Percentiles rank a stretch among this genome's conserved stretches.
These are phyloP conservation scores for Zelostemma sp. DNA, from an alignment of 1,140 invertebrate species.

Conservation along the genomic window DNA sequence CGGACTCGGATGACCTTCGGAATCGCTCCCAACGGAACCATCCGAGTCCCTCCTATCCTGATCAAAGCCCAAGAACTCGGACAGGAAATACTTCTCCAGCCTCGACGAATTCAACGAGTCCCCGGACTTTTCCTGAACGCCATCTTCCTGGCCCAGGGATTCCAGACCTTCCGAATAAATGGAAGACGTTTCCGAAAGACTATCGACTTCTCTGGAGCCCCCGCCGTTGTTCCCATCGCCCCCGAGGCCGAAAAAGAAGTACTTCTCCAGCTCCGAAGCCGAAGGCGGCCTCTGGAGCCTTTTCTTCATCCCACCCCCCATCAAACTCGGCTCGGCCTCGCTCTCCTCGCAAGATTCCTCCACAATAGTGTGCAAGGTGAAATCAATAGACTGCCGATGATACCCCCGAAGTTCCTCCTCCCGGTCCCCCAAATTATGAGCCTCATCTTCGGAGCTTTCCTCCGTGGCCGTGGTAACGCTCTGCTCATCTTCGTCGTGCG, in stretches of 20 bases:
- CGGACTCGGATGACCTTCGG: slow-evolving; percentile 87
- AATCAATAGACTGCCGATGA: slow-evolving; percentile 84
- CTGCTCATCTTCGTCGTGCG: slow-evolving; percentile 78
- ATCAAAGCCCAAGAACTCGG: slow-evolving; percentile 86
- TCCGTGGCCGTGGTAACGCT: slow-evolving; percentile 68
- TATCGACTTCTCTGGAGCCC: slow-evolving; percentile 74
- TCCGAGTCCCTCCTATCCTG: slow-evolving; percentile 80
- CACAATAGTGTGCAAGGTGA: slow-evolving; percentile 92
- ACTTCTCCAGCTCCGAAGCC: slow-evolving; percentile 89
- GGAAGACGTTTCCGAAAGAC: slow-evolving; percentile 88
- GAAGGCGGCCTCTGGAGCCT: slow-evolving; percentile 75
- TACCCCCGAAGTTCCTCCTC: slow-evolving; percentile 87
- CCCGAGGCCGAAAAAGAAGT: slow-evolving; percentile 89
- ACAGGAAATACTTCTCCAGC: slow-evolving; percentile 91
- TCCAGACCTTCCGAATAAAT: slow-evolving; percentile 87
- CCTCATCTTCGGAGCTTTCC: slow-evolving; percentile 72
- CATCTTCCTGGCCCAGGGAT: slow-evolving; percentile 73
- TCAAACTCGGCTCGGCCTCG: slow-evolving; percentile 76
- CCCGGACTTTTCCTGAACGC: slow-evolving; percentile 70
- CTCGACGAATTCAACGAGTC: slow-evolving; percentile 83
- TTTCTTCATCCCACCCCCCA: slow-evolving; percentile 65
- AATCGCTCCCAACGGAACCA: slow-evolving; percentile 86
- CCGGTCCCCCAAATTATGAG: slow-evolving; percentile 71
- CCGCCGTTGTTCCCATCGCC: slow-evolving; percentile 75
- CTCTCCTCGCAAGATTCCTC: slow-evolving; percentile 95